Percentiles rank a stretch among this genome's conserved stretches.
Evolutionary conservation across 2,888 invertebrate species (phyloP).

Genomic region (Polyommatus icarus): DNA sequence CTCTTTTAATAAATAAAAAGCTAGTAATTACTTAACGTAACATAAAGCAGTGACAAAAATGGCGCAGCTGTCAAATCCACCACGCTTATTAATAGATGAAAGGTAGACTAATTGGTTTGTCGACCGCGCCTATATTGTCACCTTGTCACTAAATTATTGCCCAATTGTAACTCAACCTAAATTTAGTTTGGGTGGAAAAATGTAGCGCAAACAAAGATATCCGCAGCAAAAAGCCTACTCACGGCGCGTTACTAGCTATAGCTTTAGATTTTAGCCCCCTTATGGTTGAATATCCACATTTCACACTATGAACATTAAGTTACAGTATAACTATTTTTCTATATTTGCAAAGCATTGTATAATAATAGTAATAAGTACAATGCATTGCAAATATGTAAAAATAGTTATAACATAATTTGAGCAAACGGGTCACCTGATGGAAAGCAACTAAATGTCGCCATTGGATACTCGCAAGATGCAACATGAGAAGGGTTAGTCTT

Average conservation of each 20-base stretch:
- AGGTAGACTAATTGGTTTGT: conserved; percentile 68
- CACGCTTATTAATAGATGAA: conserved; percentile 46
- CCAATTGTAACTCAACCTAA: conserved; percentile 52
- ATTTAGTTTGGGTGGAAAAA: background rate
- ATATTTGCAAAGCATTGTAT: too few species aligned
- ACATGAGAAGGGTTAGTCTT: too few species aligned
- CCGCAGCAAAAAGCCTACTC: background rate
- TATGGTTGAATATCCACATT: too few species aligned
- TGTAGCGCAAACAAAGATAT: conserved; percentile 8
- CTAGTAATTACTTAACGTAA: conserved; percentile 6
- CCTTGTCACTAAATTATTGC: conserved; percentile 77
- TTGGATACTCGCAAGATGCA: too few species aligned
- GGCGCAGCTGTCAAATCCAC: conserved; percentile 39
- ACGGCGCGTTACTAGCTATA: background rate
- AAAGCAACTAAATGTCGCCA: too few species aligned
- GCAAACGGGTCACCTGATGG: too few species aligned
- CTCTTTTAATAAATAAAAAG: background rate
- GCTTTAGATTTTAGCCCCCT: background rate
- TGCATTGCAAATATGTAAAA: too few species aligned
- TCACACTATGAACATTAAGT: too few species aligned
- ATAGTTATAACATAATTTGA: too few species aligned
- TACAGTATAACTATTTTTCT: too few species aligned
- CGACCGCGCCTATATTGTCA: conserved; percentile 71
- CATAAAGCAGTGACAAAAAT: conserved; percentile 20
- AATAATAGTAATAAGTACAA: too few species aligned